Conservation (phyloP, 2,888 invertebrate genomes). For the Rhamnusium bicolor region DNA sequence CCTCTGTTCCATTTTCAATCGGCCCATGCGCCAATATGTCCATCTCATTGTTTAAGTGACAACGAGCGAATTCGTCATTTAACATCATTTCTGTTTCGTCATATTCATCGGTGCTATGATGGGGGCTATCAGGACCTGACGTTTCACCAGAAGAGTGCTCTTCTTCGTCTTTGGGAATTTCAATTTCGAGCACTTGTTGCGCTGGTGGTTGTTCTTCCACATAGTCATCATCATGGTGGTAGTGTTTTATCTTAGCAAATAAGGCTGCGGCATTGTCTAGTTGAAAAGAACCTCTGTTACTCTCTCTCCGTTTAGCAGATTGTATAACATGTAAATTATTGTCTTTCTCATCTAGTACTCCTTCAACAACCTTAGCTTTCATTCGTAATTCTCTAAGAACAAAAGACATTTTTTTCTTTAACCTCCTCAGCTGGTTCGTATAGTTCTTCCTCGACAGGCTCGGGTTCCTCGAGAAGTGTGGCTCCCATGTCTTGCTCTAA, state of each 20-base stretch:
- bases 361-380: slow-evolving; percentile 75
- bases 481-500: slow-evolving; percentile 78
- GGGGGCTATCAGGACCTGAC: slow-evolving; percentile 90
- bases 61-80: slow-evolving; percentile 69
- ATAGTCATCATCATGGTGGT: slow-evolving; percentile 69
- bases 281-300: slow-evolving; percentile 59
- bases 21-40: slow-evolving; percentile 48
- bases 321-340: slow-evolving; percentile 66
- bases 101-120: slow-evolving; percentile 81
- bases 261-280: slow-evolving; percentile 66
- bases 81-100: slow-evolving; percentile 78
- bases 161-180: slow-evolving; percentile 70
- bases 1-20: slow-evolving; percentile 57
- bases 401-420: slow-evolving; percentile 85
- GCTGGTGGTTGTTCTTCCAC: slow-evolving; percentile 52
- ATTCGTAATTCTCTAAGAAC: slow-evolving; percentile 84
- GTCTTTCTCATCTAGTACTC: slow-evolving; percentile 68
- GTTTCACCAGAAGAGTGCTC: slow-evolving; percentile 88
- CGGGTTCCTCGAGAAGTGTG: slow-evolving; percentile 76
- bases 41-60: slow-evolving; percentile 66
- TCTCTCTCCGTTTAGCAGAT: slow-evolving; percentile 66
- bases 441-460: slow-evolving; percentile 71
- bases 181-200: not conserved
- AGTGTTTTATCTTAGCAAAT: slow-evolving; percentile 73
- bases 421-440: slow-evolving; percentile 80